Evolutionary conservation across 2,888 invertebrate genomes (phyloP), one percentile per base, ranked within the genome.

Genomic region (Meteorus colon): DNA sequence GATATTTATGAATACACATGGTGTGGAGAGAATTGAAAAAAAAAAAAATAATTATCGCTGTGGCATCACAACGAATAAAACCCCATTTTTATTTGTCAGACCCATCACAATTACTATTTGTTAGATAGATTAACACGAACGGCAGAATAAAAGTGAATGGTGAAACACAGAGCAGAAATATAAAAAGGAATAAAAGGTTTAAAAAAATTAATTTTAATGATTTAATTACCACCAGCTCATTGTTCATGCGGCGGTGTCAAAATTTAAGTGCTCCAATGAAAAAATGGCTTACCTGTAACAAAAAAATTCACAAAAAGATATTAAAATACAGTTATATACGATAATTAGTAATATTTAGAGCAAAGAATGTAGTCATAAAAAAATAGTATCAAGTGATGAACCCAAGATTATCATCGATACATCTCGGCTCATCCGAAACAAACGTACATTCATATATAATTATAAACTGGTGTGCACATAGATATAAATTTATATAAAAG

Each of bases 211-310:
- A 71, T 60, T 76, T 70, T 70, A 66, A 51, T 55, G 63, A 68
- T 65, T 60, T 70, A 77, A 78, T 77, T 55, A 60, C 59, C 62
- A 60, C 70, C 70, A 65, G 27, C 19, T n/a, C 45, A 27, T n/a
- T 10, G 59, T 48, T 60, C 59, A 45, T 63, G 71, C 60, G 14
- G 51, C 59, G 41, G 37, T 62, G 65, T 65, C 74, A 77, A 69
- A 37, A 63, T 62, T 31, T 62, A 27, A 16, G 27, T 29, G 31
- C 8, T 3, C 62, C 62, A 62, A 29, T 62, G 14, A 19, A 6
- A 10, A 12, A 41, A 19, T 59, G 71, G 82, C 86, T 87, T 86
- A 87, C 86, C 87, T 86, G 84, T 34, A 87, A 87, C 84, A 86
- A 31, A 84, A 73, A 79, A 79, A 78, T 72, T 80, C 79, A 68